These are phyloP conservation scores for Zygaena filipendulae DNA, from an alignment of 2,888 invertebrate species.

Conservation along the genomic window DNA sequence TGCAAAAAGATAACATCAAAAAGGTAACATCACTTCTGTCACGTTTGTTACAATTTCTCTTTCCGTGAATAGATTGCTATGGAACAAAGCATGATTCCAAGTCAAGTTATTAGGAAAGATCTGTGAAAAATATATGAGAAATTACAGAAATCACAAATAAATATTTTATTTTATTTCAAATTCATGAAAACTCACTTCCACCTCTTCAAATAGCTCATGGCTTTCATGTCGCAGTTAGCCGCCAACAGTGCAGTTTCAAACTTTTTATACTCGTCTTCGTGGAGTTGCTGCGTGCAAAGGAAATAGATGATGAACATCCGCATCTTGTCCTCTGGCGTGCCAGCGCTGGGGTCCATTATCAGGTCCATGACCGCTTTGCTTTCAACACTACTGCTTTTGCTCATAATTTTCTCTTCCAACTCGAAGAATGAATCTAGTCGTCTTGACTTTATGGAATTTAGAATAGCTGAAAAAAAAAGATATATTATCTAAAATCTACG, in stretches of 20 bases:
- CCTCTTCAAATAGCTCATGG: conserved; percentile 89
- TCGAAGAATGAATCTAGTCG: conserved; percentile 97
- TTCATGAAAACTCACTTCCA: conserved; percentile 78
- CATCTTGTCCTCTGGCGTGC: conserved; percentile 91
- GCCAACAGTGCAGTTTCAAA: conserved; percentile 81
- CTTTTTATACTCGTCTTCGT: conserved; percentile 86
- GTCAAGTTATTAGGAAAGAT: too few relatives aligned
- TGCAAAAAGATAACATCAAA: too few relatives aligned
- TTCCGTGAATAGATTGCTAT: too few relatives aligned
- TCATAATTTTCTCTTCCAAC: conserved; percentile 97
- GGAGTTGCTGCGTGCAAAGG: conserved; percentile 83
- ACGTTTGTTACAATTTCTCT: too few relatives aligned
- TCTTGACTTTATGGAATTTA: conserved; percentile 87
- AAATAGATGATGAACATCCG: conserved; percentile 93
- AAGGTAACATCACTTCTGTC: too few relatives aligned
- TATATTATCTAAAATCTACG: conserved; percentile 2
- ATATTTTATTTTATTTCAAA: too few relatives aligned
- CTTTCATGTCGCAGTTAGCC: conserved; percentile 86
- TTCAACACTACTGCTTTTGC: conserved; percentile 75
- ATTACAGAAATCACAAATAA: too few relatives aligned
- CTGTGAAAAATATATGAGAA: too few relatives aligned
- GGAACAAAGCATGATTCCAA: too few relatives aligned
- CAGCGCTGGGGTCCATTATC: conserved; percentile 86
- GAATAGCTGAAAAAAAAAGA: conserved; percentile 64
- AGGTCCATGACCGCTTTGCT: conserved; percentile 91